Evolutionary conservation across 2,888 invertebrate genomes (phyloP), one percentile per base, ranked within the genome.

Genomic region (Neoscelio sp.): DNA sequence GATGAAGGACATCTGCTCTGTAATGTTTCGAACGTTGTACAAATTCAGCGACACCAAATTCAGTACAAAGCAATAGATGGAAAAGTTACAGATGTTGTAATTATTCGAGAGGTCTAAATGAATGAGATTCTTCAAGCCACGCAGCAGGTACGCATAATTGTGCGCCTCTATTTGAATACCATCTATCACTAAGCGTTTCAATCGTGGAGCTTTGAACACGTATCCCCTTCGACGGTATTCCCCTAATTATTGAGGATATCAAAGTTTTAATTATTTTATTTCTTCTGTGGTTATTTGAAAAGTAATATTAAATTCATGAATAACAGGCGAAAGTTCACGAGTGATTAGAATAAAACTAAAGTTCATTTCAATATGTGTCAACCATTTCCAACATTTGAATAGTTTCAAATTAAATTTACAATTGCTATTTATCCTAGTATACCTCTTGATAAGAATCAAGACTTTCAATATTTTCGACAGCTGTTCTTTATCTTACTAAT

Each of bases 61-160:
- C 23, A 92, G 92, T 82, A 97, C 90, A 81, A 93, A 92, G 58
- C 92, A 91, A 20, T 96, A 91, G 87, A 94, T 95, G 85, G 93
- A 92, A 73, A 96, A 93, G 76, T 94, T 92, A n/a, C 92, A 92
- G 15, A 94, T 89, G 20, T 93, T 92, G 74, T 91, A 91, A 86
- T 94, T 95, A 82, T 94, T 93, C 0, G 95, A 95, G 30, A 96
- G 90, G 86, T 96, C 96, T 79, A 96, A 90, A 87, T 95, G 93
- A 2, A 93, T 94, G 48, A 96, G 91, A 67, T 92, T 91, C 4
- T 91, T 89, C 62, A 95, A 87, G 1, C 93, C 93, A 42, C 92
- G 92, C 50, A 96, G 88, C 6, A 95, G 90, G 30, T 93, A 83
- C 50, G 89, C 86, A 83, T 92, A 92, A 82, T 93, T 90, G 6